Evolutionary conservation across 2,888 invertebrate genomes (phyloP), one percentile per base, ranked within the genome.

Genomic region (Phlogophora meticulosa): DNA sequence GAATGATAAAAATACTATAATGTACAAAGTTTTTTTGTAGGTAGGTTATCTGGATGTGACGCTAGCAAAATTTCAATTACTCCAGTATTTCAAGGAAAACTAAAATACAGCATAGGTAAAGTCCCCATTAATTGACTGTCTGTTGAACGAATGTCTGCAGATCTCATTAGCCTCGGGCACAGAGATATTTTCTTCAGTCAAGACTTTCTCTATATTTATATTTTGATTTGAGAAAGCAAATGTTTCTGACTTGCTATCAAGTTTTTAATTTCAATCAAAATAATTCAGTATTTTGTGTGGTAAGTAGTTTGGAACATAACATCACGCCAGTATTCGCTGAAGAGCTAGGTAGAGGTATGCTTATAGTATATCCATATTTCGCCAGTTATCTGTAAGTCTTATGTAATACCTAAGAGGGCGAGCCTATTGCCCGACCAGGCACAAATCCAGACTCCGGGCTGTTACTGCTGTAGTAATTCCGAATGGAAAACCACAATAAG

Each of bases 191-290:
- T 88, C 86, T 83, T 85, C 77, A 84, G 76, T 79, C 75, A 71
- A 77, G 81, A 80, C 84, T 87, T 84, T 81, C 77, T 81, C 85
- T 87, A 83, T 87, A 83, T 85, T 88, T 88, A 88, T 85, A 85
- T 87, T 90, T 85, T 89, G 88, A 91, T 91, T 87, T 87, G 82
- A 86, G 79, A 89, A 87, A 87, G 88, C 87, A 87, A 87, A 85
- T 91, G 92, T 85, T 88, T 67, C 67, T 78, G 89, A 90, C 91
- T 87, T 89, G 86, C 89, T 87, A 86, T 90, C 85, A 79, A 78
- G 49, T 64, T 46, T 17, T 58, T 0, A 7, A n/a, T 42, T 42
- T 20, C 13, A 32, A 34, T 38, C 1, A n/a, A 22, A 22, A 11
- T 60, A 0, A 9, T 7, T n/a, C 5, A 28, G 4, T 28, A 4